Conservation (phyloP, 2,797 vertebrate genomes). For the Phataginus tricuspis region DNA sequence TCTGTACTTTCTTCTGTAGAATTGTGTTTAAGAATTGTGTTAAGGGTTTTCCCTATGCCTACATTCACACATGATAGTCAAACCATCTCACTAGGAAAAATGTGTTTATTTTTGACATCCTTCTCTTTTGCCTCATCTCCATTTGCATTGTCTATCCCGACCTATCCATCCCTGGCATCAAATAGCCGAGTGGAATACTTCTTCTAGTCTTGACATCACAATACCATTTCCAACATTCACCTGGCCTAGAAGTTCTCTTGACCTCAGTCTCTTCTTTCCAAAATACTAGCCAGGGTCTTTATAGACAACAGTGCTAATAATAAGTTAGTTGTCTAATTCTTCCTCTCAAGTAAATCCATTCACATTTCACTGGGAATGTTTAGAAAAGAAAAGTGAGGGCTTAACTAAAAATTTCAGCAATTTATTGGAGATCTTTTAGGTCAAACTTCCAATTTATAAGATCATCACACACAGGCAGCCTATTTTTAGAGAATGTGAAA, state of each 20-base stretch:
- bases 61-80: not conserved
- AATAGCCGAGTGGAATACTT: not conserved
- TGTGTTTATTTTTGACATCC: not conserved
- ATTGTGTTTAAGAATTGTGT: not conserved
- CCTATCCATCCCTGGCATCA: not conserved
- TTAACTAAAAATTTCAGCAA: not conserved
- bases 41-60: not conserved
- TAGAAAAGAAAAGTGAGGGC: not conserved
- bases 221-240: not conserved
- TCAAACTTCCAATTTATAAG: not conserved
- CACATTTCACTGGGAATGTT: not conserved
- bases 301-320: not conserved
- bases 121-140: not conserved
- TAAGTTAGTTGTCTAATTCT: not conserved
- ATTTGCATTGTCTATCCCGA: not conserved
- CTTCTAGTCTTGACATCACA: not conserved
- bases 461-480: not conserved
- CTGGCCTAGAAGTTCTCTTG: not conserved
- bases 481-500: conserved; percentile 20
- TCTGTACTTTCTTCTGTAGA: not conserved
- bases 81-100: not conserved
- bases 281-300: not conserved
- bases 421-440: not conserved
- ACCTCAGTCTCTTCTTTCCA: not conserved
- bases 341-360: not conserved